Conservation (phyloP, 1,140 invertebrate species). For the Drosophila repleta region DNA sequence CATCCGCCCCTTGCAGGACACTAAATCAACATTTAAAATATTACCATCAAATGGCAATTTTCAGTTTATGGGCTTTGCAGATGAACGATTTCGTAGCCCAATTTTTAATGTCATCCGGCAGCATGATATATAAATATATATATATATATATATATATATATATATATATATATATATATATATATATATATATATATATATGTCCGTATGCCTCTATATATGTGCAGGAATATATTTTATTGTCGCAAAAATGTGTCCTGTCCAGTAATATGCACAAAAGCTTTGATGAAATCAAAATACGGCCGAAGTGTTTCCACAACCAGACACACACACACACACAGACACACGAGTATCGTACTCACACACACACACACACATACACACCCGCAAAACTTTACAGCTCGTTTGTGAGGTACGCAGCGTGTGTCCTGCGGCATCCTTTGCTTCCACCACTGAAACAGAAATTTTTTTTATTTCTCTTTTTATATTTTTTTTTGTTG, state of each 20-base stretch:
- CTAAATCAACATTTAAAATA: slow-evolving; percentile 30
- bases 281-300: slow-evolving; percentile 80
- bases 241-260: slow-evolving; percentile 61
- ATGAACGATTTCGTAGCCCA: slow-evolving; percentile 11
- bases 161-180: not conserved
- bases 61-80: slow-evolving; percentile 46
- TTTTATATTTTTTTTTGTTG: slow-evolving; percentile 57
- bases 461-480: slow-evolving; percentile 44
- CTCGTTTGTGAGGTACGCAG: slow-evolving; percentile 78
- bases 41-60: slow-evolving; percentile 41
- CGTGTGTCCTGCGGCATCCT: slow-evolving; percentile 66
- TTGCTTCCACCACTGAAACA: slow-evolving; percentile 55
- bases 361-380: slow-evolving; percentile 13
- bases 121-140: slow-evolving; percentile 13
- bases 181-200: not conserved
- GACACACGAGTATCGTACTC: slow-evolving; percentile 14
- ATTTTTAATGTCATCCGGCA: slow-evolving; percentile 47
- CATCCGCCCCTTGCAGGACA: not conserved
- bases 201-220: too few relatives aligned
- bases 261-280: slow-evolving; percentile 71
- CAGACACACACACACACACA: slow-evolving; percentile 25
- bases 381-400: slow-evolving; percentile 65
- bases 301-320: slow-evolving; percentile 72
- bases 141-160: not conserved
- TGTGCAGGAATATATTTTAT: slow-evolving; percentile 34